These are phyloP conservation scores for Pogoniulus pusillus DNA, from an alignment of 2,797 vertebrate species.

Conservation along the genomic window DNA sequence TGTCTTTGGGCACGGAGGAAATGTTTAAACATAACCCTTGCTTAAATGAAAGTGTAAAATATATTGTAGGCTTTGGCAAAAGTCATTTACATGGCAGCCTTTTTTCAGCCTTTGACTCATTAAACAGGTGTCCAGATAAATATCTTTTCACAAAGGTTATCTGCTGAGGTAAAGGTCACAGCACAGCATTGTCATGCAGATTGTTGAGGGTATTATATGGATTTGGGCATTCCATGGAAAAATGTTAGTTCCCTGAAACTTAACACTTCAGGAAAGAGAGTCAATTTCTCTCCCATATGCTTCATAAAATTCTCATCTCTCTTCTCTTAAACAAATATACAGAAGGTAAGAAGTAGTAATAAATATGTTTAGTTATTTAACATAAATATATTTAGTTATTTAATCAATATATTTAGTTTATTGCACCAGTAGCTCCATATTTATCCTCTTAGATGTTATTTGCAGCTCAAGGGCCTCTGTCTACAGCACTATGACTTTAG, in stretches of 20 bases:
- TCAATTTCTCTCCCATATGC: background rate
- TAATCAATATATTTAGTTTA: background rate
- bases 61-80: background rate
- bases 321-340: background rate
- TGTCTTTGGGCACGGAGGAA: background rate
- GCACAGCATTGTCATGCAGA: background rate
- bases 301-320: background rate
- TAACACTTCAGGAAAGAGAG: background rate
- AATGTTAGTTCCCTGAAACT: constrained; percentile 2
- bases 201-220: background rate
- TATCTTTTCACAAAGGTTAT: constrained; percentile 30
- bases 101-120: background rate
- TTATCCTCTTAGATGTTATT: background rate
- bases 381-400: too few relatives aligned
- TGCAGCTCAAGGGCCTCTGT: background rate
- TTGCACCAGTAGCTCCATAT: background rate
- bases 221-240: background rate
- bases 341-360: background rate
- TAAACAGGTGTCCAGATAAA: constrained; percentile 32
- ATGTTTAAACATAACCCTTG: background rate
- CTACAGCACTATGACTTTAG: background rate
- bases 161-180: constrained; percentile 45
- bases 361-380: background rate
- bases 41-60: constrained; percentile 4
- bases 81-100: constrained; percentile 17